phyloP scores from a whole-genome alignment of 2,888 invertebrate genomes.

The Ernsta delagoae region DNA sequence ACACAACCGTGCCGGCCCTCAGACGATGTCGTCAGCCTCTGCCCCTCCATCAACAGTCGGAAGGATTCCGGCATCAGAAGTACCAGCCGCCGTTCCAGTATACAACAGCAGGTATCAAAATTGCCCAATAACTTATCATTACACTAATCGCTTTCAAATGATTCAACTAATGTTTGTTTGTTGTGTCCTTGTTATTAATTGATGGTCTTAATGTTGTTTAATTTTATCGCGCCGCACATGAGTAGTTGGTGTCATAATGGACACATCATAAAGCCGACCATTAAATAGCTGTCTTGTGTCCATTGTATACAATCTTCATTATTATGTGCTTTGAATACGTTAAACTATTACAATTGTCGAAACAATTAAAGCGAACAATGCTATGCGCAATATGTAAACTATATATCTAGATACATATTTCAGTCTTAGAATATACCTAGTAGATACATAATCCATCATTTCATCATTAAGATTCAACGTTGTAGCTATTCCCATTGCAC shows the following conservation, averaged over 20 bases:
- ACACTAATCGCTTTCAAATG: slow-evolving; percentile 28
- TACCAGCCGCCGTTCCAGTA: slow-evolving; percentile 93
- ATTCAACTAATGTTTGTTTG: slow-evolving; percentile 4
- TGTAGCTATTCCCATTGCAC: too few relatives aligned
- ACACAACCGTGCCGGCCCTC: slow-evolving; percentile 56
- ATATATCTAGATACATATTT: too few relatives aligned
- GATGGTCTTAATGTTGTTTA: slow-evolving; percentile 1
- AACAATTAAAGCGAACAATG: slow-evolving; percentile 9
- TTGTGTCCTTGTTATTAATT: slow-evolving; percentile 23
- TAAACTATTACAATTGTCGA: slow-evolving; percentile 1
- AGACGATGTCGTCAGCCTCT: slow-evolving; percentile 89
- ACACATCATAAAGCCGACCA: slow-evolving; percentile 2
- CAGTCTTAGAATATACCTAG: too few relatives aligned
- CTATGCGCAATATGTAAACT: neutral
- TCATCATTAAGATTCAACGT: too few relatives aligned
- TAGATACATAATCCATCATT: too few relatives aligned
- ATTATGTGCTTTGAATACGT: neutral
- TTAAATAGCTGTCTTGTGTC: neutral
- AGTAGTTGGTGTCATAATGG: neutral
- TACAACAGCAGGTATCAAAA: slow-evolving; percentile 90
- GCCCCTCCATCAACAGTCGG: slow-evolving; percentile 91
- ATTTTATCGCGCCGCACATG: neutral
- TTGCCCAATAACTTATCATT: neutral
- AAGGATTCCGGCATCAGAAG: slow-evolving; percentile 95
- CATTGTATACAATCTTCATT: neutral